Evolutionary conservation across 35 echinoderm and acorn worm genomes (phyloP).

Genomic region (Hemicentrotus pulcherrimus): DNA sequence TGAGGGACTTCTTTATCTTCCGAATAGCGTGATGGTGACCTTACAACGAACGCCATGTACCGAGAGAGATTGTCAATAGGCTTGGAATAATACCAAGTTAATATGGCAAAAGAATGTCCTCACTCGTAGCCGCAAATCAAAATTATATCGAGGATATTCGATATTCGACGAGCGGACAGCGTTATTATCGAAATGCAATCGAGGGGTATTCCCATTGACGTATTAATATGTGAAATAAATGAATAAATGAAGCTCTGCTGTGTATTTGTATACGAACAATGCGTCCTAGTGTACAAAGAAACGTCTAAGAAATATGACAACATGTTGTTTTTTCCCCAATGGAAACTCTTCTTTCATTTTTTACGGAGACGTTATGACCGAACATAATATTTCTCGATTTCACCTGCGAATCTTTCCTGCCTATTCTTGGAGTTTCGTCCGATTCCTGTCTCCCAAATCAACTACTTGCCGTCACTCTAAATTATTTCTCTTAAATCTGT

Average conservation of each 20-base stretch:
- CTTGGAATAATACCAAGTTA: constrained; percentile 5
- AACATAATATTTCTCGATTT: constrained; percentile 26
- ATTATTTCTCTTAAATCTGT: not conserved
- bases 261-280: not conserved
- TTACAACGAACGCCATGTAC: constrained; percentile 16
- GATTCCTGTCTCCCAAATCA: not conserved
- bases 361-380: not conserved
- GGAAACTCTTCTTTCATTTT: not conserved
- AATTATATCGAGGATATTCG: not conserved
- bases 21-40: not conserved
- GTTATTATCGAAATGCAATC: not conserved
- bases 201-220: not conserved
- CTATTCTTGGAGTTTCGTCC: not conserved
- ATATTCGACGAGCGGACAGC: not conserved
- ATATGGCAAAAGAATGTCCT: not conserved
- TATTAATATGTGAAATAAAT: not conserved
- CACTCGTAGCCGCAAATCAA: not conserved
- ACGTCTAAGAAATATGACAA: not conserved
- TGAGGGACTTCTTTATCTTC: not conserved
- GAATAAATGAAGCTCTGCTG: not conserved
- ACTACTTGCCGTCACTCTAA: not conserved
- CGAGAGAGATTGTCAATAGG: not conserved
- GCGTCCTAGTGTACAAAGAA: not conserved
- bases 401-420: constrained; percentile 26
- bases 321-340: not conserved